Evolutionary conservation across 2,113 vertebrate species (phyloP).

Genomic region (Rostratula benghalensis): DNA sequence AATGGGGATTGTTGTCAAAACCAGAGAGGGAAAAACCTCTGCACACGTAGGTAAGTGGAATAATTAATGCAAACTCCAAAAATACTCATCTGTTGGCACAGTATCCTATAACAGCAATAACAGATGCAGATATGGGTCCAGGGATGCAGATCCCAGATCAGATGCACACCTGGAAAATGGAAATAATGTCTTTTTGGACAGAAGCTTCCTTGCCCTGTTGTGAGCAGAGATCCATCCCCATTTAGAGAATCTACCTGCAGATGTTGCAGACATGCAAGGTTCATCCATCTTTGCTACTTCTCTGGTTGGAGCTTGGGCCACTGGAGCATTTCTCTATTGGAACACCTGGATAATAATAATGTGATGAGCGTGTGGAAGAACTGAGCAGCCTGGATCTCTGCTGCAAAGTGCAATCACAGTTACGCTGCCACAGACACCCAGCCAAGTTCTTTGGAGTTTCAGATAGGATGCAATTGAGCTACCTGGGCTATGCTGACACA

Average conservation of each 20-base stretch:
- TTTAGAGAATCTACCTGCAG: neutral
- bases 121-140: neutral
- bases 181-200: neutral
- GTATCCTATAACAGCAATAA: neutral
- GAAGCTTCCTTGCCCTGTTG: neutral
- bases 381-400: neutral
- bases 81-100: neutral
- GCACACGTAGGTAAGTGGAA: neutral
- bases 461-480: neutral
- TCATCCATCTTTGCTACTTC: neutral
- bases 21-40: neutral
- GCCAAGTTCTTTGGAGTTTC: neutral
- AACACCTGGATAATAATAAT: neutral
- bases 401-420: neutral
- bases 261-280: neutral
- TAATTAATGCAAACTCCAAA: neutral
- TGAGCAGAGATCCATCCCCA: neutral
- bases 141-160: neutral
- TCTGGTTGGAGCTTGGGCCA: neutral
- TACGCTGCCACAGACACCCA: fast-evolving
- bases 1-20: neutral
- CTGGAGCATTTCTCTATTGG: neutral
- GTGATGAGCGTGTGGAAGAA: neutral
- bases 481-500: neutral
- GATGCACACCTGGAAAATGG: neutral